phyloP scores from a whole-genome alignment of 2,888 invertebrate genomes.

The Orthonevra nobilis region DNA sequence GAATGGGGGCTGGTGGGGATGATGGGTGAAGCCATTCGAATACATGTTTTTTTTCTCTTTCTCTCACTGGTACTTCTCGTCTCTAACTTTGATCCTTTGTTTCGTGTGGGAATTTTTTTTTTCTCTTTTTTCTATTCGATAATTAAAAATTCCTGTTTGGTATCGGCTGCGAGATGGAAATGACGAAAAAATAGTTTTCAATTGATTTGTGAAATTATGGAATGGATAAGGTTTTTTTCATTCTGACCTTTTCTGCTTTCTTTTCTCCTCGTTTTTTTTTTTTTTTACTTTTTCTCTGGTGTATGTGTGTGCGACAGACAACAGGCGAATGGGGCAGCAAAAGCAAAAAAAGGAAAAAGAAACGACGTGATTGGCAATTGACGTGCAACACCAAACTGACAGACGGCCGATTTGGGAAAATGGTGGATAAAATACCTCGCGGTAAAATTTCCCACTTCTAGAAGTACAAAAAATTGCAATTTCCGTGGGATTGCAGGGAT shows the following conservation, averaged over 20 bases:
- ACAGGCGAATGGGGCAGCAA: conserved; percentile 74
- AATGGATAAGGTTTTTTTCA: conserved; percentile 55
- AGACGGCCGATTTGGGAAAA: conserved; percentile 66
- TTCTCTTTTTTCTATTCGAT: conserved; percentile 56
- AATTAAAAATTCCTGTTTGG: conserved; percentile 70
- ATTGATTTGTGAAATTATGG: conserved; percentile 58
- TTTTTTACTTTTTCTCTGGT: conserved; percentile 50
- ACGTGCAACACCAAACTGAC: conserved; percentile 75
- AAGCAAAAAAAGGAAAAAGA: conserved; percentile 72
- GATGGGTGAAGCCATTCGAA: conserved; percentile 71
- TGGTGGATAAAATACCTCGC: conserved; percentile 68
- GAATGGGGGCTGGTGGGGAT: conserved; percentile 71
- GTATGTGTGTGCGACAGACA: conserved; percentile 70
- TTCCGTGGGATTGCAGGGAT: conserved; percentile 46
- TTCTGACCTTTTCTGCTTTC: conserved; percentile 70
- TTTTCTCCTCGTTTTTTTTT: conserved; percentile 64
- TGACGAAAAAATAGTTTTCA: conserved; percentile 58
- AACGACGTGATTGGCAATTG: conserved; percentile 75
- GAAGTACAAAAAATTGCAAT: conserved; percentile 20
- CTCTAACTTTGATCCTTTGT: conserved; percentile 72
- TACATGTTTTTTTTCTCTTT: conserved; percentile 73
- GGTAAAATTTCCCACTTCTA: conserved; percentile 42
- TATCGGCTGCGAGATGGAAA: conserved; percentile 48
- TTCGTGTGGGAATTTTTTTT: conserved; percentile 62
- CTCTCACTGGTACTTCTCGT: conserved; percentile 71